Conservation (phyloP, 2,113 vertebrate species). For the Chlamydotis undulata region DNA sequence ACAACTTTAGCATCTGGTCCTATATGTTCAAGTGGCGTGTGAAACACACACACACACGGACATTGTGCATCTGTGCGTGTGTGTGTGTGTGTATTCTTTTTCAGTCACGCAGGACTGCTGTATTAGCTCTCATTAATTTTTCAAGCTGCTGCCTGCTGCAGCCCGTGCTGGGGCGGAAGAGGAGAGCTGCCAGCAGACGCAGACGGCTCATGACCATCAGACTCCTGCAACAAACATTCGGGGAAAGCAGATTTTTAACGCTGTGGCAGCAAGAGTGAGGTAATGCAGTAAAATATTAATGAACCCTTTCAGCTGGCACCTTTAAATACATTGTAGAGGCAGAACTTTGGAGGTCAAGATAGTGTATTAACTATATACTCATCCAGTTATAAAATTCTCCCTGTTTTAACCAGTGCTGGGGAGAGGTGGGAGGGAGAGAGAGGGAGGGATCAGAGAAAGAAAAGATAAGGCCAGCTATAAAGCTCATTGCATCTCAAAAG, state of each 20-base stretch:
- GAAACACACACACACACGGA: neutral
- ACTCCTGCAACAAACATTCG: neutral
- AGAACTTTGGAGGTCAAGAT: neutral
- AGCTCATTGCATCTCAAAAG: neutral
- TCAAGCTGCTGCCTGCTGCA: neutral
- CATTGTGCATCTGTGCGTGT: neutral
- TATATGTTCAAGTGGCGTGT: neutral
- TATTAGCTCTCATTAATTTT: constrained; percentile 7
- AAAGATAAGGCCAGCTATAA: neutral
- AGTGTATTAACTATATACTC: neutral
- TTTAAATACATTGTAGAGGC: neutral
- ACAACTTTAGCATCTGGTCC: neutral
- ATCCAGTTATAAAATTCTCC: neutral
- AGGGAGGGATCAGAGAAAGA: neutral
- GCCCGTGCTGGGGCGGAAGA: neutral
- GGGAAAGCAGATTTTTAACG: neutral
- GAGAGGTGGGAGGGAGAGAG: too few relatives aligned
- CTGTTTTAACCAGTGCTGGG: neutral
- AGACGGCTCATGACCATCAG: neutral
- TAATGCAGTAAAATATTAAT: constrained; percentile 51
- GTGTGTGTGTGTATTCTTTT: neutral
- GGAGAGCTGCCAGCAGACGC: constrained; percentile 15
- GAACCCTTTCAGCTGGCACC: neutral
- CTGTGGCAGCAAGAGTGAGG: neutral
- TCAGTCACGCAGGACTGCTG: neutral